Conservation (phyloP, 2,113 vertebrate species). For the Mobula birostris region DNA sequence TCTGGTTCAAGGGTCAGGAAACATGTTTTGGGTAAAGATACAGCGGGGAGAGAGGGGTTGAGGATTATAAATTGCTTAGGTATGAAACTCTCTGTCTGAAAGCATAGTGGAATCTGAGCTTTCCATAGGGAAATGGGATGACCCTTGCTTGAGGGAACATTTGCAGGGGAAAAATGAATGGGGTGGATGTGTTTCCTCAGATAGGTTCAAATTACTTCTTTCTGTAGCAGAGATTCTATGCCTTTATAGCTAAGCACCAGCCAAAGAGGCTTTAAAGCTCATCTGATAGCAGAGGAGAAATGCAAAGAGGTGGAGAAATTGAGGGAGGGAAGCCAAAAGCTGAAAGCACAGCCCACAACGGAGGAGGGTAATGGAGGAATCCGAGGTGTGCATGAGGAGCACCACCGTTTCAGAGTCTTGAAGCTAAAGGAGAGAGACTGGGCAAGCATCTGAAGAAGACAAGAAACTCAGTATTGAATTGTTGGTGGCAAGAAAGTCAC, state of each 20-base stretch:
- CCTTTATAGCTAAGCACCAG: background rate
- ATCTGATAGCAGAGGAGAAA: background rate
- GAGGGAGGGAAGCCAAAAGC: background rate
- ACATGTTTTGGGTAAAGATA: too few species aligned
- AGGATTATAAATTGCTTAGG: too few species aligned
- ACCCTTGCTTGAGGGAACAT: too few species aligned
- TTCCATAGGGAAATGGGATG: too few species aligned
- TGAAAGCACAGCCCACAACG: background rate
- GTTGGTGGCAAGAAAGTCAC: background rate
- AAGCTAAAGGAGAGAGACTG: background rate
- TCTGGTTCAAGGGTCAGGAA: too few species aligned
- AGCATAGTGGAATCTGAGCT: too few species aligned
- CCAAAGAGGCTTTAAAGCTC: background rate
- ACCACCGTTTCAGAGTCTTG: background rate
- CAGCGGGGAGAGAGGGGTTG: too few species aligned
- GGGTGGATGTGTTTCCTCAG: too few species aligned
- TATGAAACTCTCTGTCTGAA: too few species aligned
- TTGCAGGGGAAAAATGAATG: too few species aligned
- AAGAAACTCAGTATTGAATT: background rate
- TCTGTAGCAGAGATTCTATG: too few species aligned
- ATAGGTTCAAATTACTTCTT: too few species aligned
- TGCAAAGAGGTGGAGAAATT: background rate
- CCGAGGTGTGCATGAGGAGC: background rate
- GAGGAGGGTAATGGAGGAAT: background rate
- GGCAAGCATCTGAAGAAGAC: background rate